These are phyloP conservation scores for Haliclystus octoradiatus DNA, from an alignment of 30 jellyfish, hydroid and myxozoan genomes.

Conservation along the genomic window DNA sequence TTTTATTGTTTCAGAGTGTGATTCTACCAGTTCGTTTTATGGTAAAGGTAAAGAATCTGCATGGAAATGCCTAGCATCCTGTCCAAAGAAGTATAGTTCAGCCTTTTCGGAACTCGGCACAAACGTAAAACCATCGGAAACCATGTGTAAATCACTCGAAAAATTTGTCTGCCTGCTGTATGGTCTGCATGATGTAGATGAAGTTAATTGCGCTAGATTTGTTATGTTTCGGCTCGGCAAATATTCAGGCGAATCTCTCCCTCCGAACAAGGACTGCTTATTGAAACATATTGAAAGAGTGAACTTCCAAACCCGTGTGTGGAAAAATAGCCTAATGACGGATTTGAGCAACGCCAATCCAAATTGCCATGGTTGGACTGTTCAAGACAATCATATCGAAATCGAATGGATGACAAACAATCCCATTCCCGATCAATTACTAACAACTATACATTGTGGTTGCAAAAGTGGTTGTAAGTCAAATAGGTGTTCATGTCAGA, in stretches of 20 bases:
- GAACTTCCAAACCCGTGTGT: constrained; percentile 6
- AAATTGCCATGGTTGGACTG: constrained; percentile 27
- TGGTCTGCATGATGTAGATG: background rate
- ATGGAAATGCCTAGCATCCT: background rate
- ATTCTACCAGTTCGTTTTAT: background rate
- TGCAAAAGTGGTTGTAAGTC: constrained; percentile 23
- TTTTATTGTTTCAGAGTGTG: background rate
- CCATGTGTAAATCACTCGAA: background rate
- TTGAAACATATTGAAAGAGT: constrained; percentile 3
- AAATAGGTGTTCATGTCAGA: constrained; percentile 16
- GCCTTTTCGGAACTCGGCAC: background rate
- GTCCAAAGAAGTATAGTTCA: background rate
- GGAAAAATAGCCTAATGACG: constrained; percentile 5
- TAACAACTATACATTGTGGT: constrained; percentile 9
- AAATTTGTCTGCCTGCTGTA: background rate
- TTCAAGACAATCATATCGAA: constrained; percentile 3
- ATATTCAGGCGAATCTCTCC: constrained; percentile 1
- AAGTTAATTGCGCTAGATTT: background rate
- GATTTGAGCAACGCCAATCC: constrained; percentile 6
- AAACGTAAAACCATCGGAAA: background rate
- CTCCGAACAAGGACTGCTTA: constrained; percentile 7
- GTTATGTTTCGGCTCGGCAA: background rate
- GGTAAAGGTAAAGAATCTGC: background rate
- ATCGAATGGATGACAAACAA: constrained; percentile 14
- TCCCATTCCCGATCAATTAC: constrained; percentile 28